Evolutionary conservation across 2,888 invertebrate species (phyloP).

Genomic region (Euplagia quadripunctaria): DNA sequence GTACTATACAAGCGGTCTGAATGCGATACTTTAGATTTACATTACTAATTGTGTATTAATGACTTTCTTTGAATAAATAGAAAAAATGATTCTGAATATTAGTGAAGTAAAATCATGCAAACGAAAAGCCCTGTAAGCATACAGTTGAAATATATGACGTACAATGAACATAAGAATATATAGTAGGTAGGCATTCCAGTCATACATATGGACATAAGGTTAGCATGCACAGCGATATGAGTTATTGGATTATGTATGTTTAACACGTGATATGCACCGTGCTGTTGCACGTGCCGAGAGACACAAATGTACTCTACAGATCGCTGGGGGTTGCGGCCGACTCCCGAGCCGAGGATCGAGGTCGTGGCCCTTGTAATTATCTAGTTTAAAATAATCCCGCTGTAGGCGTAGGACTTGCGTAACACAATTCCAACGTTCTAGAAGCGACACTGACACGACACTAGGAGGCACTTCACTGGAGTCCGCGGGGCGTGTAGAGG

Average conservation of each 20-base stretch:
- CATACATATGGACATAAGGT: slow-evolving; percentile 39
- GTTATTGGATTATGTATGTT: slow-evolving; percentile 59
- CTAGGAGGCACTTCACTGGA: slow-evolving; percentile 81
- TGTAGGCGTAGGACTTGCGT: slow-evolving; percentile 84
- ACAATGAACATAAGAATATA: slow-evolving; percentile 28
- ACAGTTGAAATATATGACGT: slow-evolving; percentile 34
- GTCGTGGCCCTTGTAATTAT: slow-evolving; percentile 72
- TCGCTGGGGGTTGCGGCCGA: slow-evolving; percentile 63
- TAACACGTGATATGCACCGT: slow-evolving; percentile 66
- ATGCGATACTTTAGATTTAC: slow-evolving; percentile 36
- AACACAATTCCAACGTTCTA: slow-evolving; percentile 84
- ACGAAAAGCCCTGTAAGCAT: slow-evolving; percentile 46
- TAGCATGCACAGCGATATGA: slow-evolving; percentile 61
- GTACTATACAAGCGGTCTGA: slow-evolving; percentile 62
- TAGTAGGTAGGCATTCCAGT: slow-evolving; percentile 28
- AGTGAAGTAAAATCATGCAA: slow-evolving; percentile 42
- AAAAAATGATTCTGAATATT: background rate
- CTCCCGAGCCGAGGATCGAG: slow-evolving; percentile 54
- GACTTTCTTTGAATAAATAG: slow-evolving; percentile 8
- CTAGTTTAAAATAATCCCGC: slow-evolving; percentile 84
- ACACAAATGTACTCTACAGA: slow-evolving; percentile 50
- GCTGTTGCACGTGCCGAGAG: slow-evolving; percentile 64
- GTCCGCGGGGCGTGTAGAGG: slow-evolving; percentile 79
- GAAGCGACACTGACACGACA: slow-evolving; percentile 86
- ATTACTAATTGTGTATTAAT: background rate